Evolutionary conservation across 2,113 vertebrate species (phyloP).

Genomic region (zebrafish (Danio rerio)): GRCz12tu NC_133182.1:35824001-35824500

Average conservation of each 20-base stretch:
- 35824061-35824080: constrained; percentile 77
- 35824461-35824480: constrained; percentile 59
- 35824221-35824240: constrained; percentile 58
- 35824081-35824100: constrained; percentile 73
- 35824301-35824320: constrained; percentile 84
- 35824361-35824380: constrained; percentile 83
- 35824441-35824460: constrained; percentile 80
- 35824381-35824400: constrained; percentile 81
- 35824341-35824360: constrained; percentile 84
- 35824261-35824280: constrained; percentile 77
- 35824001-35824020: constrained; percentile 65
- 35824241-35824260: constrained; percentile 70
- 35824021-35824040: constrained; percentile 71
- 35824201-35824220: constrained; percentile 57
- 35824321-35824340: constrained; percentile 85
- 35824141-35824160: constrained; percentile 69
- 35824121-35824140: constrained; percentile 71
- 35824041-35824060: constrained; percentile 79
- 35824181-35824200: constrained; percentile 68
- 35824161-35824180: constrained; percentile 72
- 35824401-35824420: constrained; percentile 81
- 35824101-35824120: constrained; percentile 65
- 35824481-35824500: constrained; percentile 6
- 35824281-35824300: constrained; percentile 85
- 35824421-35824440: constrained; percentile 83